Percentiles rank a stretch among this genome's conserved stretches.
Evolutionary conservation across 1,140 invertebrate genomes (phyloP).

Genomic region (Drusus annulatus): DNA sequence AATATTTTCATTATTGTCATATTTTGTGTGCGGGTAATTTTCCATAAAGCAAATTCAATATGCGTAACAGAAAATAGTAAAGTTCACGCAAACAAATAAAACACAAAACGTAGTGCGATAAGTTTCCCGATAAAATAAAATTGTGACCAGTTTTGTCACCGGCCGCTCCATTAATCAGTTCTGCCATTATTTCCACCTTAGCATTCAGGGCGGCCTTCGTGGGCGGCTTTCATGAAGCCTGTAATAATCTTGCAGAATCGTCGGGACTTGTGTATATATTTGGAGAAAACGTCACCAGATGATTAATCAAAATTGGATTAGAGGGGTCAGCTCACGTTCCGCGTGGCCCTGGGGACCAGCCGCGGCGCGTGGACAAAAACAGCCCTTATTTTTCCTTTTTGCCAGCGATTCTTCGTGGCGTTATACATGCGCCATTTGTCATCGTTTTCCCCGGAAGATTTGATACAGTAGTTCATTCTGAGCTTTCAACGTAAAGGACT

Average conservation of each 20-base stretch:
- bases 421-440: too few species aligned
- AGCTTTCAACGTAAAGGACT: too few species aligned
- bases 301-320: conserved; percentile 33
- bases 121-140: conserved; percentile 23
- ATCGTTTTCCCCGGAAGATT: too few species aligned
- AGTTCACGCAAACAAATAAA: not conserved
- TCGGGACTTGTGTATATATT: conserved; percentile 29
- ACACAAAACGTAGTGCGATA: not conserved
- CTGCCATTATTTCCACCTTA: conserved; percentile 12
- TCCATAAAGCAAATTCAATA: too few species aligned
- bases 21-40: too few species aligned
- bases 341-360: not conserved
- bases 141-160: conserved; percentile 3
- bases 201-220: not conserved
- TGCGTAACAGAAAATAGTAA: too few species aligned
- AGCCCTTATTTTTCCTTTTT: not conserved
- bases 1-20: too few species aligned
- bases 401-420: too few species aligned
- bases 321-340: not conserved
- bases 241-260: conserved; percentile 24
- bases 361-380: not conserved
- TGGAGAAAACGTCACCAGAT: conserved; percentile 30
- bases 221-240: not conserved
- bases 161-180: not conserved
- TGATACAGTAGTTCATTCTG: too few species aligned